phyloP scores from a whole-genome alignment of 2,113 vertebrate species.

The Charadrius vociferus region DNA sequence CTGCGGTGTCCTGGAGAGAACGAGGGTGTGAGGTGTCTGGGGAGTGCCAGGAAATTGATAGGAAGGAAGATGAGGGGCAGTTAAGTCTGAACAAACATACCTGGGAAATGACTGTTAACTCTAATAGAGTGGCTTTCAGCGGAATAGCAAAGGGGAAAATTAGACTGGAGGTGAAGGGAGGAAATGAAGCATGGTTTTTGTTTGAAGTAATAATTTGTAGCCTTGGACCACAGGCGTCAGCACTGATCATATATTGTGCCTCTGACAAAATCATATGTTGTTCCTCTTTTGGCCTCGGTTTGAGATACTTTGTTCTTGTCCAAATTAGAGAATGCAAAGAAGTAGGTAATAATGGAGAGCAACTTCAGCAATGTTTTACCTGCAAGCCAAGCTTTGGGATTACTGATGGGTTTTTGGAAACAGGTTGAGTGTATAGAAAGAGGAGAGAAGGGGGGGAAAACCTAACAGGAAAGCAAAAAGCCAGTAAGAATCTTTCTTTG shows the following conservation, averaged over 20 bases:
- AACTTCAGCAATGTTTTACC: neutral
- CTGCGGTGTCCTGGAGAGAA: neutral
- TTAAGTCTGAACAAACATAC: neutral
- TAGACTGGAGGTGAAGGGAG: neutral
- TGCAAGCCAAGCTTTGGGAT: neutral
- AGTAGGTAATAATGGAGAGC: neutral
- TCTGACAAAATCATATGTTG: neutral
- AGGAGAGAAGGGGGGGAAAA: no score
- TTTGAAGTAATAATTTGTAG: neutral
- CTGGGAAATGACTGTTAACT: neutral
- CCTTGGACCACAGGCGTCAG: neutral
- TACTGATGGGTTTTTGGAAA: neutral
- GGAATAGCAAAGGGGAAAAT: neutral
- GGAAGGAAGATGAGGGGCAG: neutral
- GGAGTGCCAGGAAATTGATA: neutral
- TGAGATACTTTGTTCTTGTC: neutral
- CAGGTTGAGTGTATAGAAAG: neutral
- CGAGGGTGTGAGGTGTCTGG: neutral
- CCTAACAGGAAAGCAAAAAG: neutral
- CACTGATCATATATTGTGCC: neutral
- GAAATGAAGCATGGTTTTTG: neutral
- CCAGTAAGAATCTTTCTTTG: neutral
- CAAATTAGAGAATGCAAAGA: neutral
- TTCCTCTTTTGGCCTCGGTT: neutral
- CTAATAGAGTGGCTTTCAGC: neutral